Conservation (phyloP, 1,140 invertebrate genomes). For the Panulirus ornatus region DNA sequence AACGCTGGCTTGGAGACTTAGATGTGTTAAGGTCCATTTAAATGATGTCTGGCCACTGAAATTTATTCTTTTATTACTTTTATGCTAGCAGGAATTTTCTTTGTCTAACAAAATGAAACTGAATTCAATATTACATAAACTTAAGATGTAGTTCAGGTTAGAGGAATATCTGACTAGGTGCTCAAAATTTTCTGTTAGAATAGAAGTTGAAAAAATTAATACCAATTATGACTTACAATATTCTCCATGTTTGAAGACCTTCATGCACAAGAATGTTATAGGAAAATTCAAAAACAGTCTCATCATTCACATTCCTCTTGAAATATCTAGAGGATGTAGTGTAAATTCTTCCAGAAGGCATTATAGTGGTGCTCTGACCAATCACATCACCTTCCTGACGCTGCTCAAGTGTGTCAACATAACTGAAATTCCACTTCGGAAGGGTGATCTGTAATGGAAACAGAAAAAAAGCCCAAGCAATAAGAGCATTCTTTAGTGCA, state of each 20-base stretch:
- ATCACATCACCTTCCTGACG: not conserved
- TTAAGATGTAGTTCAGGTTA: not conserved
- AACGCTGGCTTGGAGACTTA: constrained; percentile 22
- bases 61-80: not conserved
- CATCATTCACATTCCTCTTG: not conserved
- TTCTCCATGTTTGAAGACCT: not conserved
- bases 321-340: not conserved
- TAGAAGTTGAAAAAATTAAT: not conserved
- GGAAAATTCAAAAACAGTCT: not conserved
- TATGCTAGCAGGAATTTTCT: not conserved
- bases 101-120: too few relatives aligned
- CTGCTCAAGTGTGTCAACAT: not conserved
- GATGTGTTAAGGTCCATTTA: constrained; percentile 9
- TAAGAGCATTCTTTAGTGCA: too few relatives aligned
- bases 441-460: not conserved
- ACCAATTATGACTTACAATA: constrained; percentile 3
- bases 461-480: not conserved
- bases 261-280: not conserved
- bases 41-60: constrained; percentile 40
- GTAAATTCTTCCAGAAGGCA: not conserved
- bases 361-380: not conserved
- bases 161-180: not conserved
- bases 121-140: not conserved
- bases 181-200: not conserved
- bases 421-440: not conserved